These are phyloP conservation scores for Nebria brevicollis DNA, from an alignment of 2,888 invertebrate species.

Conservation along the genomic window DNA sequence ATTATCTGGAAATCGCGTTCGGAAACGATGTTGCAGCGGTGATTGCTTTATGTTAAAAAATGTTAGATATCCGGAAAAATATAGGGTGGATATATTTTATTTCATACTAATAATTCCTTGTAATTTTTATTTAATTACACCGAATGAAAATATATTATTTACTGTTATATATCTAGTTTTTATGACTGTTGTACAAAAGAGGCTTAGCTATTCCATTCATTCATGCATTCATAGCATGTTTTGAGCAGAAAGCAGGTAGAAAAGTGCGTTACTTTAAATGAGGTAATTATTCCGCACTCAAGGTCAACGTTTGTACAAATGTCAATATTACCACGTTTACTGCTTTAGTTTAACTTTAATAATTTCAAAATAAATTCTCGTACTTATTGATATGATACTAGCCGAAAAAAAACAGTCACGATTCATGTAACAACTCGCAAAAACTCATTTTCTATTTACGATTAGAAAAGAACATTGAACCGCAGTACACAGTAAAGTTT, in stretches of 20 bases:
- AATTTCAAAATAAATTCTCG: background rate
- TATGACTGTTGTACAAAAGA: background rate
- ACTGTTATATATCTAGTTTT: background rate
- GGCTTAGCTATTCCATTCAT: background rate
- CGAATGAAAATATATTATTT: background rate
- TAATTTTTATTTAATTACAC: background rate
- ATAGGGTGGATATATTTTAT: no score
- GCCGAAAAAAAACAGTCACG: background rate
- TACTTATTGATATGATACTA: background rate
- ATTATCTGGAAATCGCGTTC: background rate
- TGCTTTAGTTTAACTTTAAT: background rate
- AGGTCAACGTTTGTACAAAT: slow-evolving; percentile 18
- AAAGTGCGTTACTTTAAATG: background rate
- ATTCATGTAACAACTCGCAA: background rate
- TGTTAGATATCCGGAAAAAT: no score
- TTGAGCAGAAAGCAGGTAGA: background rate
- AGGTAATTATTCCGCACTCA: slow-evolving; percentile 16
- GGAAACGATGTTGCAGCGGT: background rate
- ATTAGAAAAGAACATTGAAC: background rate
- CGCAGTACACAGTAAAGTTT: background rate
- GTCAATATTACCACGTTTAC: slow-evolving; percentile 28
- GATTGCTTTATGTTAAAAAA: no score
- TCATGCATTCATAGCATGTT: background rate
- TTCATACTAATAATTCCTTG: no score
- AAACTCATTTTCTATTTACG: background rate